Base-by-base conservation (phyloP, 2,797 vertebrate species). In the Clamator glandarius region DNA sequence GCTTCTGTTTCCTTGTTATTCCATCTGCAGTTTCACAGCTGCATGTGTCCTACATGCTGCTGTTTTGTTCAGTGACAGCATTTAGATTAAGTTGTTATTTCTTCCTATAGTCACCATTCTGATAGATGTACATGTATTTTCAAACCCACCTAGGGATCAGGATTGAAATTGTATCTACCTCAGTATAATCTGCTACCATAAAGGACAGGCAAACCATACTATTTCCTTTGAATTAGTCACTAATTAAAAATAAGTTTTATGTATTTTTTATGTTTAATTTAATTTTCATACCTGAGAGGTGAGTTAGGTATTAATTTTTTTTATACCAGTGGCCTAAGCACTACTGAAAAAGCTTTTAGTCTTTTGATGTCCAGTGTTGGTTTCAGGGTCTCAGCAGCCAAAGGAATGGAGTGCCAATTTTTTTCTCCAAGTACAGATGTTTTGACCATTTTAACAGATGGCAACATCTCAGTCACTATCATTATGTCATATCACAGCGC, bases 11-110 rank as follows among this genome's bases (percentile, higher is more conserved):
- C 92, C 63, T 57, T 93, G 88, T 85, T 94, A 84, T 93, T 84
- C 74, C 92, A 92, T 92, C 84, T 89, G 81, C 82, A 94, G 75
- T 74, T 95, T 89, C 93, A 84, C 90, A 95, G 90, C 90, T 93
- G 86, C 87, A 55, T 93, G 74, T 83, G 86, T 93, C 67, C 84
- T 79, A 92, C 61, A 67, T 26, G 75, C 86, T 90, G 70, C 70
- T 79, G 77, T 62, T 96, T 76, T 86, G 59, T 90, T 92, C 74
- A 74, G 64, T 57, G 83, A 54, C 48, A 84, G 57, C 68, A 51
- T 70, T 89, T 87, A 85, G 84, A 87, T 89, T 85, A 94, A 87
- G 69, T 77, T 80, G 58, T 87, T 90, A 81, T 75, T 95, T 92
- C 76, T 90, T 92, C 68, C 79, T 84, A 52, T n/a, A 76, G 59